phyloP scores from a whole-genome alignment of 2,888 invertebrate species.

The Cybosia mesomella region DNA sequence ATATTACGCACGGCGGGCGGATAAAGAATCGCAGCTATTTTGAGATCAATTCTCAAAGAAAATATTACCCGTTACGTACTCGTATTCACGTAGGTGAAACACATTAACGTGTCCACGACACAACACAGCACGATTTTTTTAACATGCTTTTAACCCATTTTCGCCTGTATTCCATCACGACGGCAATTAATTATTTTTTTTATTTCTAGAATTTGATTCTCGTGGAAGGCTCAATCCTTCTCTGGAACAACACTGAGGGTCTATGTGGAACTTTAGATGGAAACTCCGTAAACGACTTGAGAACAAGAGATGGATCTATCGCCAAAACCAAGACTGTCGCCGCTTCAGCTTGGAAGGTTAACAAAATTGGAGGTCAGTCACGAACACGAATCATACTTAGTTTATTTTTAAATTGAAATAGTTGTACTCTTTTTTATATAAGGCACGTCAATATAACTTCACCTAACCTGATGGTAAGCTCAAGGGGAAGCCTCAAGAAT shows the following conservation, averaged over 20 bases:
- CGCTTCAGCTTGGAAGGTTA: constrained; percentile 88
- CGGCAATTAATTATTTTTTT: constrained; percentile 24
- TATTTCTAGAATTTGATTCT: constrained; percentile 87
- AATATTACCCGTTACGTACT: too few species aligned
- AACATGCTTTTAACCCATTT: neutral
- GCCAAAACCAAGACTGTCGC: constrained; percentile 81
- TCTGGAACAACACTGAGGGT: constrained; percentile 94
- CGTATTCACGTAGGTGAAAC: too few species aligned
- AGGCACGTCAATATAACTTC: too few species aligned
- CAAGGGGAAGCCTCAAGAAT: too few species aligned
- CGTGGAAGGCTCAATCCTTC: constrained; percentile 88
- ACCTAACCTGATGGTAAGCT: too few species aligned
- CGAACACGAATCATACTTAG: neutral
- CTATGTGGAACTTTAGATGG: constrained; percentile 94
- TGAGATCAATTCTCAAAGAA: too few species aligned
- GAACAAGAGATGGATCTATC: constrained; percentile 86
- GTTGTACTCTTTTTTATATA: too few species aligned
- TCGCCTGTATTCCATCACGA: neutral
- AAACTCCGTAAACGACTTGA: constrained; percentile 89
- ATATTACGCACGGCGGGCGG: too few species aligned
- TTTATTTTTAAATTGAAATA: too few species aligned
- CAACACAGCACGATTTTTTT: too few species aligned
- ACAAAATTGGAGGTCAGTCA: constrained; percentile 81
- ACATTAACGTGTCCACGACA: too few species aligned
- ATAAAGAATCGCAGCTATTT: too few species aligned